A percentile compares a stretch with the other conserved stretches of the same genome.
phyloP scores from a whole-genome alignment of 2,888 invertebrate genomes.

The Dicycla oo region DNA sequence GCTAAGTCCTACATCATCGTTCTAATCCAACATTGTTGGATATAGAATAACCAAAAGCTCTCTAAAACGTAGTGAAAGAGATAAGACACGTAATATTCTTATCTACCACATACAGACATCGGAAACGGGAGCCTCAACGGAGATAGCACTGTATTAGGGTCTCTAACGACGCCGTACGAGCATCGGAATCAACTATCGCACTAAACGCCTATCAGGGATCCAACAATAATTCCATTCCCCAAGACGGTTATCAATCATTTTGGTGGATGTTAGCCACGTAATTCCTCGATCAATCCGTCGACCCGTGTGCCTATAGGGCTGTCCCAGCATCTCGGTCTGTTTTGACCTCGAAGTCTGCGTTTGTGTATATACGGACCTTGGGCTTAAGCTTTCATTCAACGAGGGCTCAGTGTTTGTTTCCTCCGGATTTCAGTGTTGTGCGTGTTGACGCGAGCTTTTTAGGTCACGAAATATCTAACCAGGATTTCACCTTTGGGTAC shows the following conservation, averaged over 20 bases:
- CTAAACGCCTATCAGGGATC: constrained; percentile 65
- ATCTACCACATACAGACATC: constrained; percentile 39
- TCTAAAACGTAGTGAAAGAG: constrained; percentile 41
- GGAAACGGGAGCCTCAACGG: constrained; percentile 36
- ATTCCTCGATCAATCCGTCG: constrained; percentile 81
- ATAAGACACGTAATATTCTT: constrained; percentile 48
- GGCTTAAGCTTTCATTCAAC: constrained; percentile 37
- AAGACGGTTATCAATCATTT: constrained; percentile 80
- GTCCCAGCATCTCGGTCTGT: constrained; percentile 31
- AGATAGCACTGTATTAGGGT: constrained; percentile 61
- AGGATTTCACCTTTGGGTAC: constrained; percentile 4
- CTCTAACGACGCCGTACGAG: constrained; percentile 52
- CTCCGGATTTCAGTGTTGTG: constrained; percentile 28
- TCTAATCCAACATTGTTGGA: constrained; percentile 15
- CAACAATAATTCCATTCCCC: constrained; percentile 73
- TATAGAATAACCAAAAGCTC: constrained; percentile 26
- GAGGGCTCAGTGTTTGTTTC: constrained; percentile 40
- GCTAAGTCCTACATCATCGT: constrained; percentile 5
- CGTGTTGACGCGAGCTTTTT: constrained; percentile 27
- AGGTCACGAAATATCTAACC: constrained; percentile 7
- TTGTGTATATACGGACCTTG: constrained; percentile 26
- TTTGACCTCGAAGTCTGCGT: constrained; percentile 34
- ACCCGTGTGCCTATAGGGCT: constrained; percentile 62
- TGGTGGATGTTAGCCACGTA: constrained; percentile 76
- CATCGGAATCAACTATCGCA: constrained; percentile 72